Base-by-base conservation (phyloP, 1,140 invertebrate genomes). In the Zeugodacus cucurbitae region DNA sequence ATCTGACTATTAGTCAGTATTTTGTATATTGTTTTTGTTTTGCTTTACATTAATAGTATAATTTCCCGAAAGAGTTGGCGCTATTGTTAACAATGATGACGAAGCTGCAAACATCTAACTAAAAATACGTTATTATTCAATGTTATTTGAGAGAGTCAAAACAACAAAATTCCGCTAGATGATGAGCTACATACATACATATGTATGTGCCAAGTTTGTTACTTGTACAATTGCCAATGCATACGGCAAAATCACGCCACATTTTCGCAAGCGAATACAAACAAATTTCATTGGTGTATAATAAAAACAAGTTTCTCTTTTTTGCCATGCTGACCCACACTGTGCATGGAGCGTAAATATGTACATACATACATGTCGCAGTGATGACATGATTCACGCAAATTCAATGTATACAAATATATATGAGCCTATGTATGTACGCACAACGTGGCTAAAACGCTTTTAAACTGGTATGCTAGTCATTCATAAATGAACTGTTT, bases 261-360 rank as follows among this genome's bases (percentile, higher is more conserved):
- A 48, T 82, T 82, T 48, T 48, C 20, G 74, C 74, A 82, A 82
- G 26, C 4, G 29, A 44, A 54, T 22, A 82, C n/a, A 82, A 82
- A 82, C 32, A 74, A 74, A 44, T 29, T 82, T 54, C 34, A 34
- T 82, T 54, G 22, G 74, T 41, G 41, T 48, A 82, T 48, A 82
- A 22, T 82, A 44, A 82, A 82, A 82, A 82, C 74, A 48, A 82
- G 74, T 82, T 82, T 82, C 74, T 82, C 37, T 82, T 82, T 82
- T 82, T 82, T 37, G n/a, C 26, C 32, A n/a, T 82, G 41, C 14
- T 82, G 26, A 82, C 74, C 74, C 74, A 82, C 74, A 82, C 74
- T 29, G 70, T 7, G n/a, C 34, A 41, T 82, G 74, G 37, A 48
- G 41, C 3, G 26, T 48, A n/a, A 7, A 82, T 62, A 59, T 4